Evolutionary conservation across 1,140 invertebrate genomes (phyloP), one percentile per base, ranked within the genome.

Genomic region (Orius insidiosus): DNA sequence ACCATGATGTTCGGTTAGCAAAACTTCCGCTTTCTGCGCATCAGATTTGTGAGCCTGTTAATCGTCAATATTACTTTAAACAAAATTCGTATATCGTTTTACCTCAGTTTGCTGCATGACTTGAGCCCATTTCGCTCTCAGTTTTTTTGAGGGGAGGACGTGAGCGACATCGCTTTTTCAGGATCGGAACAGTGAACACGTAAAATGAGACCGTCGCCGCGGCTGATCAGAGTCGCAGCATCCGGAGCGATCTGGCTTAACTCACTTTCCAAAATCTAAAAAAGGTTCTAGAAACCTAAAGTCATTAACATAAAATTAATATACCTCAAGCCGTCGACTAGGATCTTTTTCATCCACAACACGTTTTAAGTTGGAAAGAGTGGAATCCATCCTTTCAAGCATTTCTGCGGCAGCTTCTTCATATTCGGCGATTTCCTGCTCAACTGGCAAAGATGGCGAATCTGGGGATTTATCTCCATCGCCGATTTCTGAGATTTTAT

Each of bases 181-280:
- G 72, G 69, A 58, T 70, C 66, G 40, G 60, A 57, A 42, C 59
- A 64, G 54, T 78, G 75, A 1, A 76, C 71, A 46, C 68, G 69
- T 52, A 78, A 65, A 1, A 84, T 76, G 30, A 85, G 62, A 36
- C 76, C 75, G 58, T 85, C 81, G 1, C 82, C 81, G 56, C 74
- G 73, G 9, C 80, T 84, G 37, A 86, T 85, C 11, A 85, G 62
- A 36, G 75, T 74, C 8, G 81, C 80, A 43, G 80, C 80, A 59
- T 85, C 81, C 0, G 81, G 79, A 5, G 82, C 80, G 45, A 85
- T 59, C 38, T 63, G 64, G 19, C 71, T 72, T 30, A 77, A 58
- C 60, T 78, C 74, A 49, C 68, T 64, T 52, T 78, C 76, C 30
- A 78, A 55, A 41, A 74, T 66, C 74, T 76, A 49, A 5, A 47